Conservation (phyloP, 2,888 invertebrate genomes). For the Nasonovia ribisnigri region DNA sequence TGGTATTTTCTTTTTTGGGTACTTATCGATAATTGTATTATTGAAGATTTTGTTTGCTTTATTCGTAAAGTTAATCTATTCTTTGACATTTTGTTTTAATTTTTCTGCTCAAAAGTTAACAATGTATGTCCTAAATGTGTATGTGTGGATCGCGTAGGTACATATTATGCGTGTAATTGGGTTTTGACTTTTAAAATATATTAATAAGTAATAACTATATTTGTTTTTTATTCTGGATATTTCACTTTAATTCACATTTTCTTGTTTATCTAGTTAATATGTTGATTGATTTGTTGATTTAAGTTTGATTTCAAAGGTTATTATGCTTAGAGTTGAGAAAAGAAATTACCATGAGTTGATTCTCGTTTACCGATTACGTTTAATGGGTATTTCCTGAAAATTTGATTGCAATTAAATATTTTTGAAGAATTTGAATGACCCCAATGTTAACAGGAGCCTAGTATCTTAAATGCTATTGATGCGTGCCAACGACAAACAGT, state of each 20-base stretch:
- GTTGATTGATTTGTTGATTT: background rate
- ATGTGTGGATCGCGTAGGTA: background rate
- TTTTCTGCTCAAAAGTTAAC: background rate
- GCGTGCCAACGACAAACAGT: background rate
- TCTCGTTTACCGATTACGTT: background rate
- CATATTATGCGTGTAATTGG: background rate
- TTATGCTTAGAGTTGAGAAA: background rate
- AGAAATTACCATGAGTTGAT: background rate
- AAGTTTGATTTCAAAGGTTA: background rate
- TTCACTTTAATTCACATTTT: background rate
- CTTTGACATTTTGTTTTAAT: background rate
- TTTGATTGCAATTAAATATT: background rate
- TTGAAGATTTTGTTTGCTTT: background rate
- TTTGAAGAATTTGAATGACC: background rate
- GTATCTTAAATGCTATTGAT: background rate
- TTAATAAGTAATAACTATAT: background rate
- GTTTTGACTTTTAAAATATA: background rate
- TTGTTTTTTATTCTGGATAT: background rate
- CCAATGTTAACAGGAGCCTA: background rate
- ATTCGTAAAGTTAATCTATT: background rate
- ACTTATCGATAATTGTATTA: too few species aligned
- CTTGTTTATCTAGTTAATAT: background rate
- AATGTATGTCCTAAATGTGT: background rate
- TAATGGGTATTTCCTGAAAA: background rate
- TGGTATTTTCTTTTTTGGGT: background rate